A percentile compares a stretch with the other conserved stretches of the same genome.
phyloP scores from a whole-genome alignment of 2,888 invertebrate genomes.

The Odontothrips loti region DNA sequence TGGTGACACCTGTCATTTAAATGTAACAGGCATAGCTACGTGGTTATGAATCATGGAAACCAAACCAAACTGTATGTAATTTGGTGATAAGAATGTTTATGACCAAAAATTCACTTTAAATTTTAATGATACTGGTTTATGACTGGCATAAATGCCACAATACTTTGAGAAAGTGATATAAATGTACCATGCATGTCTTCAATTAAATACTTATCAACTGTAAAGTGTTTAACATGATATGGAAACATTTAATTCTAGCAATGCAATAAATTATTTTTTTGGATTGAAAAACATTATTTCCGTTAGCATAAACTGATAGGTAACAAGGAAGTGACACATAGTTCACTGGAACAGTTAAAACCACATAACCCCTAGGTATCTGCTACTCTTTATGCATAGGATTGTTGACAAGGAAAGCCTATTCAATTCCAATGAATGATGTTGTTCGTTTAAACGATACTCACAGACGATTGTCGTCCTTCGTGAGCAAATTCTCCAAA shows the following conservation, averaged over 20 bases:
- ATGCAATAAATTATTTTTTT: neutral
- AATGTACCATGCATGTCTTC: too few species aligned
- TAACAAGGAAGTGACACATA: neutral
- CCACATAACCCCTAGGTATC: neutral
- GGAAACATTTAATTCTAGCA: neutral
- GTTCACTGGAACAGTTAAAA: neutral
- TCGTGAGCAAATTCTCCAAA: constrained; percentile 59
- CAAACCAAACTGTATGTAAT: too few species aligned
- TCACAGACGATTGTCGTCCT: constrained; percentile 59
- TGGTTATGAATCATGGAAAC: too few species aligned
- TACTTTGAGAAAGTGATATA: too few species aligned
- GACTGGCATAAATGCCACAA: too few species aligned
- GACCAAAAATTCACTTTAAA: too few species aligned
- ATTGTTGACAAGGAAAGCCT: neutral
- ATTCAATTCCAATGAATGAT: constrained; percentile 23
- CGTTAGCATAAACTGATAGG: neutral
- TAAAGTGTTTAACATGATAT: neutral
- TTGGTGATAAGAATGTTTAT: too few species aligned
- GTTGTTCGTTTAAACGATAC: constrained; percentile 41
- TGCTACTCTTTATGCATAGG: neutral
- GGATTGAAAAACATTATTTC: too few species aligned
- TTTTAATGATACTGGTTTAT: too few species aligned
- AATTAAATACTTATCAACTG: too few species aligned
- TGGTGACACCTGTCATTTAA: neutral
- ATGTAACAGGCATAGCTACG: too few species aligned